Evolutionary conservation across 2,797 vertebrate genomes (phyloP).

Genomic region (Chromis chromis): DNA sequence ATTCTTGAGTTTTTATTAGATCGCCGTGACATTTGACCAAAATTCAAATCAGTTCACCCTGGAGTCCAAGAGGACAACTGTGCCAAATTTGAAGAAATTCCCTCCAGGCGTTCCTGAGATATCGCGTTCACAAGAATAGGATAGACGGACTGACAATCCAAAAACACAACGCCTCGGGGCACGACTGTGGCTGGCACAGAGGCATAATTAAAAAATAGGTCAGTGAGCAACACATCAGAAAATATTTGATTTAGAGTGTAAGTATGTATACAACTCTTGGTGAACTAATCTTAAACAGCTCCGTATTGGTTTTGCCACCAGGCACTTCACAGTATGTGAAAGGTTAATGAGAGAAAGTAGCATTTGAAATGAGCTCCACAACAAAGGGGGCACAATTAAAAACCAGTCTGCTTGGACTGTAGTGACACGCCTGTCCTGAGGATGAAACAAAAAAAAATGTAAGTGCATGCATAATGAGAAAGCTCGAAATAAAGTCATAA

Average conservation of each 20-base stretch:
- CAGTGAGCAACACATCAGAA: background rate
- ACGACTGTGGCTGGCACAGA: no score
- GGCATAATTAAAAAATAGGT: background rate
- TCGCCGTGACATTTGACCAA: no score
- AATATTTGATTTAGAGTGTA: background rate
- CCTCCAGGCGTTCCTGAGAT: no score
- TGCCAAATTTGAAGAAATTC: no score
- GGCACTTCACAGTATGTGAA: background rate
- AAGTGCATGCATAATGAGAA: background rate
- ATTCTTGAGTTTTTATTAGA: no score
- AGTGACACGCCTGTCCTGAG: background rate
- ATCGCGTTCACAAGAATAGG: no score
- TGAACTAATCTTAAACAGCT: background rate
- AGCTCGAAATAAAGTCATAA: background rate
- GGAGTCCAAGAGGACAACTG: no score
- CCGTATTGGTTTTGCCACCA: background rate
- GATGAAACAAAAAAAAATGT: conserved; percentile 1
- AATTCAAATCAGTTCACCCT: no score
- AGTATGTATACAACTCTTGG: background rate
- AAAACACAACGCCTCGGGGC: no score
- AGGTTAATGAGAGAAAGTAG: conserved; percentile 6
- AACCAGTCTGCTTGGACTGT: background rate
- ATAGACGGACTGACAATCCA: no score
- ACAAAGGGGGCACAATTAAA: background rate
- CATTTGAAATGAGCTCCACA: background rate